Evolutionary conservation across 1,140 invertebrate species (phyloP).

Genomic region (Platyura marginata): DNA sequence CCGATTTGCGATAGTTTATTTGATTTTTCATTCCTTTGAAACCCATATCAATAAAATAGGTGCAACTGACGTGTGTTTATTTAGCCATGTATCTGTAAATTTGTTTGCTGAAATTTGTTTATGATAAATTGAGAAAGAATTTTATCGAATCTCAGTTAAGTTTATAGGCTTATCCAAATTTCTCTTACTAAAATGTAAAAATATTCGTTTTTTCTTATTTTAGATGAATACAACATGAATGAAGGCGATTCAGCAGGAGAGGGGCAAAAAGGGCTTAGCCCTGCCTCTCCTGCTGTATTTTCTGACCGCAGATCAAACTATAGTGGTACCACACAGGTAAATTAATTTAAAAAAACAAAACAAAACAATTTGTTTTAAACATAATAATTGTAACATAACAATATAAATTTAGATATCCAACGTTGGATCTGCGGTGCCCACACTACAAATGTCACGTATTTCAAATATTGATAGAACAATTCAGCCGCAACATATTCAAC

Average conservation of each 20-base stretch:
- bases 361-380: constrained; percentile 6
- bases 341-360: neutral
- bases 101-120: neutral
- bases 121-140: neutral
- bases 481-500: too few relatives aligned
- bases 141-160: neutral
- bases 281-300: constrained; percentile 25
- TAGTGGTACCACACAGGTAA: constrained; percentile 1
- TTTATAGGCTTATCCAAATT: neutral
- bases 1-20: too few relatives aligned
- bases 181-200: neutral
- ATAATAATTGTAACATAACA: constrained; percentile 6
- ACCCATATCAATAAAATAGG: too few relatives aligned
- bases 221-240: constrained; percentile 27
- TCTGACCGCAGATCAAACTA: constrained; percentile 20
- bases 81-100: neutral
- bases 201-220: neutral
- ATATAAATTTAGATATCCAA: constrained; percentile 11
- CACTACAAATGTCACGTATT: neutral
- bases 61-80: neutral
- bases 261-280: constrained; percentile 25
- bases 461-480: neutral
- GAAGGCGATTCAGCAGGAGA: constrained; percentile 27
- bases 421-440: constrained; percentile 3
- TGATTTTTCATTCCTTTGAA: too few relatives aligned